Evolutionary conservation across 2,797 vertebrate species (phyloP), one percentile per base, ranked within the genome.

Genomic region (Synanceia verrucosa): DNA sequence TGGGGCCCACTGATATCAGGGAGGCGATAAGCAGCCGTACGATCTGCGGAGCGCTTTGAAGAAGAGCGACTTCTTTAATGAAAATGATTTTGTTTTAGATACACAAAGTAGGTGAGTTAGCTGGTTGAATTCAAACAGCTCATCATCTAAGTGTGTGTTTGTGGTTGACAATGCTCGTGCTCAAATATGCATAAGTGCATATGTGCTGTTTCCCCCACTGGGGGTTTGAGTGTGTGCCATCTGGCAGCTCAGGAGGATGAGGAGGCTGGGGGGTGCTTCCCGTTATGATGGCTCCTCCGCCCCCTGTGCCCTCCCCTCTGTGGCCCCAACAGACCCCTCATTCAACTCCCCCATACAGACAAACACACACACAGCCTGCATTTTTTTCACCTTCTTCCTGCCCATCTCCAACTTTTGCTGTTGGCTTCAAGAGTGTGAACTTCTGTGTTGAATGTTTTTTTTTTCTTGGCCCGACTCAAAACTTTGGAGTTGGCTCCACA

Each of bases 161-260:
- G 51, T 62, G 61, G 68, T 68, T 81, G 78, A 83, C 84, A 78
- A 84, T 60, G 57, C 41, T 41, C 47, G 56, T 72, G 60, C 73
- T 70, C 50, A 73, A 73, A 81, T 62, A 64, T 76, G 66, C 36
- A 67, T 70, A 47, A 69, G 50, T 70, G 75, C 68, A 65, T 72
- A 63, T 79, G 47, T 47, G 73, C 65, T 39, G 66, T 73, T 86
- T 87, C 86, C 88, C 92, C 88, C 82, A 73, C 65, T 83, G 84
- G 88, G 89, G 85, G 60, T 90, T 92, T 88, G 86, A 92, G 82
- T 90, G 78, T 79, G 80, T 90, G 91, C 91, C 91, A 93, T 93
- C 92, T 94, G 93, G 88, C 83, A 87, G 83, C 82, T 88, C 76
- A 57, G 86, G 89, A 88, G 84, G 83, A 89, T 86, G 83, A 78